phyloP scores from a whole-genome alignment of 92 coral and sea anemone genomes.

The Phymanthus crucifer region DNA sequence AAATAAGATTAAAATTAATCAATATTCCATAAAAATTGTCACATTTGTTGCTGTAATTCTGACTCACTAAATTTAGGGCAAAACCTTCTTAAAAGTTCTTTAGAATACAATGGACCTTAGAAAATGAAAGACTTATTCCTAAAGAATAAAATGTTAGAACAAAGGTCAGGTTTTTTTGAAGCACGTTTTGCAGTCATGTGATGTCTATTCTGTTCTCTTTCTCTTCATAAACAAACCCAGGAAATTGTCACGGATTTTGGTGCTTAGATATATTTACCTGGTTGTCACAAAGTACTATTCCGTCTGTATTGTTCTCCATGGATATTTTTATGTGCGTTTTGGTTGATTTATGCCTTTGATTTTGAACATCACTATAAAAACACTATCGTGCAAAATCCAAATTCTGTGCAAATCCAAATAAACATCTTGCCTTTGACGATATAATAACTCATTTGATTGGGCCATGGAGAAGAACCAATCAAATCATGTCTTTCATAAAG shows the following conservation, averaged over 20 bases:
- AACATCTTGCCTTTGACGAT: background rate
- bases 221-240: background rate
- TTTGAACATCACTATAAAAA: background rate
- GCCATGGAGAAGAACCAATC: conserved; percentile 1
- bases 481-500: background rate
- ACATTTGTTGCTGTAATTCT: too few species aligned
- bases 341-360: background rate
- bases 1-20: too few species aligned
- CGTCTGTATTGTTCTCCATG: conserved; percentile 40
- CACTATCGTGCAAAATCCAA: background rate
- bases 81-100: too few species aligned
- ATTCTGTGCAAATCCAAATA: background rate
- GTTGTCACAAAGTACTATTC: conserved; percentile 44
- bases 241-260: background rate
- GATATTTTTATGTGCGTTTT: conserved; percentile 43
- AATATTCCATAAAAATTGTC: too few species aligned
- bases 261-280: conserved; percentile 20
- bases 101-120: too few species aligned
- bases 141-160: background rate
- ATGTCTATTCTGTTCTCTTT: background rate
- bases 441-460: conserved; percentile 19
- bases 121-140: background rate
- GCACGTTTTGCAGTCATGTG: conserved; percentile 1
- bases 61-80: too few species aligned
- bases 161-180: background rate